A percentile compares a stretch with the other conserved stretches of the same genome.
Evolutionary conservation across 2,888 invertebrate genomes (phyloP).

Genomic region (Leucania comma): DNA sequence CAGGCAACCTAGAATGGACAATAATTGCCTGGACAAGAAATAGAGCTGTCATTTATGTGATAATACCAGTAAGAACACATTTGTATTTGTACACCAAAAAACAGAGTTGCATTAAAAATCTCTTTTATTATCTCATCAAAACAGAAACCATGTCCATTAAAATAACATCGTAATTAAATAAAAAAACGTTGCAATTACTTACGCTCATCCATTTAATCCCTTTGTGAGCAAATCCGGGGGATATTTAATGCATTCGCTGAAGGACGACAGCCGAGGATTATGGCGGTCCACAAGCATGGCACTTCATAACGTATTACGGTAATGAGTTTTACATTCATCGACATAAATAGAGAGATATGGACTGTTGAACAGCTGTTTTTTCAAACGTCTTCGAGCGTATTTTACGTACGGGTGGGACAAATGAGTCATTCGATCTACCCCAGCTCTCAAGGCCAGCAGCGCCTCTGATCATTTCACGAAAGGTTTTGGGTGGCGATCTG

Average conservation of each 20-base stretch:
- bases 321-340: conserved; percentile 13
- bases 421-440: no score
- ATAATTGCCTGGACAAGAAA: no score
- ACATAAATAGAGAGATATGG: no score
- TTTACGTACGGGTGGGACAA: no score
- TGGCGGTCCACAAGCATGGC: conserved; percentile 3
- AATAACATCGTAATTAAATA: conserved; percentile 16
- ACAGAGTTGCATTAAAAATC: no score
- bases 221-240: conserved; percentile 8
- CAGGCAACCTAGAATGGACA: no score
- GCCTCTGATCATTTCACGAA: no score
- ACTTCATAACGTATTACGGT: conserved; percentile 2
- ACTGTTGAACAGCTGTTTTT: neutral
- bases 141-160: neutral
- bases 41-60: no score
- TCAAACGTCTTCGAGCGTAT: neutral
- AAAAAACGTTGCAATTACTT: conserved; percentile 47
- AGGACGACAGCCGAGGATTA: conserved; percentile 33
- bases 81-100: neutral
- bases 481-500: no score
- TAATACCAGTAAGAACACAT: no score
- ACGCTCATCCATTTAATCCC: conserved; percentile 28
- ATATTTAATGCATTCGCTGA: conserved; percentile 29
- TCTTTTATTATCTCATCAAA: neutral
- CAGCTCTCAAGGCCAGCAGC: no score